These are phyloP conservation scores for Mimachlamys varia DNA, from an alignment of 2,888 invertebrate genomes.

Conservation along the genomic window DNA sequence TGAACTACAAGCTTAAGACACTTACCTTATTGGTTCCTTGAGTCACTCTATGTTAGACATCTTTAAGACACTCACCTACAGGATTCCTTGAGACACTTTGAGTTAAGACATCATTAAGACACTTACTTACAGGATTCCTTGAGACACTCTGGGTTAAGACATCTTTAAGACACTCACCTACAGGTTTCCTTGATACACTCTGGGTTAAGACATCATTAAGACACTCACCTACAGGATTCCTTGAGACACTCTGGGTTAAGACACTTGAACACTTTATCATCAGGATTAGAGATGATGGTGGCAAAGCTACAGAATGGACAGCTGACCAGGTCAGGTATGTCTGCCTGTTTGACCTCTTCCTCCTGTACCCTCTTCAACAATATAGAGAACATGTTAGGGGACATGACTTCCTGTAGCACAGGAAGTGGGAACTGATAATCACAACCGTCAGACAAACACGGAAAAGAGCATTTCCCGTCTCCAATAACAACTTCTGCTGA, in stretches of 20 bases:
- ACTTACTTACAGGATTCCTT: constrained; percentile 84
- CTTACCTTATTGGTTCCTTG: not conserved
- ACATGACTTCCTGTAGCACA: constrained; percentile 80
- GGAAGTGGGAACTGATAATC: constrained; percentile 73
- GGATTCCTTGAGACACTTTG: constrained; percentile 54
- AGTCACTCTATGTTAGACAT: too few relatives aligned
- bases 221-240: constrained; percentile 84
- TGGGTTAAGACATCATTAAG: constrained; percentile 82
- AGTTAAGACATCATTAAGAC: constrained; percentile 84
- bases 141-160: constrained; percentile 84
- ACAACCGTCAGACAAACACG: constrained; percentile 82
- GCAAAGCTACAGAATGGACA: constrained; percentile 86
- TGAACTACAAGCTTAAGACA: too few relatives aligned
- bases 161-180: constrained; percentile 84
- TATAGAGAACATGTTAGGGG: constrained; percentile 82
- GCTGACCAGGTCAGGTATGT: constrained; percentile 83
- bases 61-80: constrained; percentile 68
- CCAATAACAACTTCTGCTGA: constrained; percentile 74
- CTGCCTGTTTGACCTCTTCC: constrained; percentile 83
- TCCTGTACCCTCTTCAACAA: constrained; percentile 83
- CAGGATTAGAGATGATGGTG: constrained; percentile 82
- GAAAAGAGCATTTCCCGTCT: constrained; percentile 76
- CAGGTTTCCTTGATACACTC: constrained; percentile 85
- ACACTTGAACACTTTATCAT: constrained; percentile 83
- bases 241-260: constrained; percentile 84